Base-by-base conservation (phyloP, 1,140 invertebrate genomes). In the Apis dorsata region DNA sequence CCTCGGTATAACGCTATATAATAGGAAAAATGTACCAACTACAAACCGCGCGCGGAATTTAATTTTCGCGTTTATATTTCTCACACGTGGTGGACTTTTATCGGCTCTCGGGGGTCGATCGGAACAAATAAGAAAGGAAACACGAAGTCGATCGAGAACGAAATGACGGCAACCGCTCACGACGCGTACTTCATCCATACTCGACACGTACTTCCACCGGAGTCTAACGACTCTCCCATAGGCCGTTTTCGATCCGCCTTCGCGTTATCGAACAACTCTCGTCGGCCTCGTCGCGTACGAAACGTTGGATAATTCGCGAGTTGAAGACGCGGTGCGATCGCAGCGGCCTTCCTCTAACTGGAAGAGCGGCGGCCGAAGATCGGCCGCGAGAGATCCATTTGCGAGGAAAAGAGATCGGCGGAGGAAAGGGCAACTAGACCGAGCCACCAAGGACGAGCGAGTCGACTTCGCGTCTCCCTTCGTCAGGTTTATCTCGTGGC, bases 111-210 rank as follows among this genome's bases (percentile, higher is more conserved):
- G 34, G 34, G 34, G 53, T 51, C 55, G 68, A 88, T 88, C 87
- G 70, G 74, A 80, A 80, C 87, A 85, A 88, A 88, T 88, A 88
- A 88, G 87, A 84, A 74, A 88, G 77, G 59, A 88, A 72, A 88
- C 80, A 57, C 68, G 53, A 69, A 57, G 65, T 66, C 60, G 60
- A 87, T 82, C 83, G 79, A 83, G 72, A 85, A 88, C 79, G 72
- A 85, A 88, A 85, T 87, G 83, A 72, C 80, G 79, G 80, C 86
- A 65, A 73, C 73, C 83, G 80, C 79, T 17, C 12, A 55, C 60
- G 65, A 79, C 82, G 53, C 85, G 86, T 62, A 73, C 83, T 82
- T 88, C 86, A 79, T 88, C 79, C 73, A 85, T 80, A 77, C 79
- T 55, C 76, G 72, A 88, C 60, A 65, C 83, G 7, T 11, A 49